phyloP scores from a whole-genome alignment of 1,140 invertebrate genomes.

The Phthorimaea operculella region DNA sequence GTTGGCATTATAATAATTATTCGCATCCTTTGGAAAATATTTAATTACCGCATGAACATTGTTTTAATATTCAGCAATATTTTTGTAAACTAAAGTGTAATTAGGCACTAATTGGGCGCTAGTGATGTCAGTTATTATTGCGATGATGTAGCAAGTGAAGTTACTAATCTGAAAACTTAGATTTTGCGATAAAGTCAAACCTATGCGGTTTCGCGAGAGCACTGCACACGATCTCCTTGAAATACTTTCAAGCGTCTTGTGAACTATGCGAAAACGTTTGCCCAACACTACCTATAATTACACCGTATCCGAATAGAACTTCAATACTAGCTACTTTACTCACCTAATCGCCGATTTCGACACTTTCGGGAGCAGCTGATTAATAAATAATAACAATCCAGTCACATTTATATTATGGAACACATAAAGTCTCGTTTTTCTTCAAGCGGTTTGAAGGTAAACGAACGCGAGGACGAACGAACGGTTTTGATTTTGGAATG shows the following conservation, averaged over 20 bases:
- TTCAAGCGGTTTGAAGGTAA: slow-evolving; percentile 6
- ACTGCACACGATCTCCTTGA: slow-evolving; percentile 52
- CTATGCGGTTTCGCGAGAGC: not conserved
- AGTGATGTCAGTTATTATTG: too few species aligned
- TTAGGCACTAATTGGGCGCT: not conserved
- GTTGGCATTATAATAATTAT: too few species aligned
- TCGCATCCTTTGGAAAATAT: too few species aligned
- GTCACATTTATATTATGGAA: slow-evolving; percentile 8
- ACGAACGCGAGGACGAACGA: not conserved
- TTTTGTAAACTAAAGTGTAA: not conserved
- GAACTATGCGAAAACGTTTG: slow-evolving; percentile 58
- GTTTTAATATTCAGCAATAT: too few species aligned
- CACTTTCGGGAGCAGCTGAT: slow-evolving; percentile 29
- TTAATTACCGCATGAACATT: too few species aligned
- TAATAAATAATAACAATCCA: not conserved
- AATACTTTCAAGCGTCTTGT: slow-evolving; percentile 61
- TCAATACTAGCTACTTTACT: slow-evolving; percentile 22
- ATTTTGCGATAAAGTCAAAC: not conserved
- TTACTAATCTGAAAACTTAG: not conserved
- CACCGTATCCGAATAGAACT: slow-evolving; percentile 1
- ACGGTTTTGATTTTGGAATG: not conserved
- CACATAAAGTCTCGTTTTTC: slow-evolving; percentile 11
- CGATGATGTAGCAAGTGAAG: not conserved
- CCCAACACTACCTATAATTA: slow-evolving; percentile 9
- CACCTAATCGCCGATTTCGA: slow-evolving; percentile 33